These are phyloP conservation scores for Microctenopoma stevenorrisi DNA, from an alignment of 2,797 vertebrate species.

Conservation along the genomic window DNA sequence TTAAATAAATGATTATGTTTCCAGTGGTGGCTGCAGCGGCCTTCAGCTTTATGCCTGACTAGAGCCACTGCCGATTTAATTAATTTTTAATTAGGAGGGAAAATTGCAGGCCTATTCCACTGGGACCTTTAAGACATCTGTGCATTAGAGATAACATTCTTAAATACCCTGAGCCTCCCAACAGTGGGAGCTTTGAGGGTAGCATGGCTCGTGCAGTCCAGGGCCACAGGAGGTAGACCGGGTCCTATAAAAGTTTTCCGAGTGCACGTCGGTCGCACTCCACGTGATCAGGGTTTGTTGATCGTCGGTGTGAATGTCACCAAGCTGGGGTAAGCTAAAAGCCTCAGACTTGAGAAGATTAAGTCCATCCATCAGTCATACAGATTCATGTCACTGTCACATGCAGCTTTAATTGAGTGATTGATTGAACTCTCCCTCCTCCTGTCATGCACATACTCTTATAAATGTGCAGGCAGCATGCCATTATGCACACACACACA, in stretches of 20 bases:
- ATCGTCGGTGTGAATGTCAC: conserved; percentile 54
- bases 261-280: conserved; percentile 20
- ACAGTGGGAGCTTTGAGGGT: conserved; percentile 69
- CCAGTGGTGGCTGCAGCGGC: conserved; percentile 70
- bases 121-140: conserved; percentile 86
- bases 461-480: conserved; percentile 8
- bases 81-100: conserved; percentile 87
- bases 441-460: conserved; percentile 47
- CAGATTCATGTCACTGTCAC: conserved; percentile 57
- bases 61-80: conserved; percentile 83
- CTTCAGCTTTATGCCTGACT: conserved; percentile 82
- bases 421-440: conserved; percentile 59
- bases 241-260: conserved; percentile 40
- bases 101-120: conserved; percentile 81
- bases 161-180: conserved; percentile 80
- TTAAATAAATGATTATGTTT: conserved; percentile 84
- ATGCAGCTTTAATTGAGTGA: conserved; percentile 65
- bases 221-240: conserved; percentile 39
- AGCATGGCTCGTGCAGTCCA: conserved; percentile 41
- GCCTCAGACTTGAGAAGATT: conserved; percentile 41
- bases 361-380: conserved; percentile 56
- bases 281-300: conserved; percentile 34
- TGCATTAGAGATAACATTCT: conserved; percentile 86
- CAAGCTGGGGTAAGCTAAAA: conserved; percentile 24
- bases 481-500: conserved; percentile 32